Evolutionary conservation across 53 echinoderm and acorn worm genomes (phyloP).

Genomic region (Antedon mediterranea): DNA sequence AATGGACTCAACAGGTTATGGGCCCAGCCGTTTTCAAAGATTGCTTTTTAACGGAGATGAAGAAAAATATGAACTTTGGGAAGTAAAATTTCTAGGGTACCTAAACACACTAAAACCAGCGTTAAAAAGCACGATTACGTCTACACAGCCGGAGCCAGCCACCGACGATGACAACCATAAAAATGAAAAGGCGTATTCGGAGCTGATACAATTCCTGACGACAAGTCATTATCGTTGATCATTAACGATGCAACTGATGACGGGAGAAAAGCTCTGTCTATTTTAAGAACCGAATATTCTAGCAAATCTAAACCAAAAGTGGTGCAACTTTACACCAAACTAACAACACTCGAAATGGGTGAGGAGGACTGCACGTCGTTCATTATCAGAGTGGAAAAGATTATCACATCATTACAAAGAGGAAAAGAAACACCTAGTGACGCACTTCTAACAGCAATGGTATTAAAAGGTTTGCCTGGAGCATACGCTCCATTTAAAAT

Average conservation of each 20-base stretch:
- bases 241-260: constrained; percentile 3
- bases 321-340: not conserved
- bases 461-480: constrained; percentile 5
- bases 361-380: not conserved
- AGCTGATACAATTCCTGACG: constrained; percentile 6
- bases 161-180: not conserved
- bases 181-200: constrained; percentile 7
- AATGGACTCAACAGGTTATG: not conserved
- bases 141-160: not conserved
- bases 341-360: not conserved
- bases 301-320: constrained; percentile 1
- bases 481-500: not conserved
- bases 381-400: constrained; percentile 3
- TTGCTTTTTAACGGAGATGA: constrained; percentile 13
- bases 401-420: not conserved
- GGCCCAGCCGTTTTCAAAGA: constrained; percentile 6
- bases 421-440: not conserved
- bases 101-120: too few relatives aligned
- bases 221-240: not conserved
- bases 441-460: not conserved
- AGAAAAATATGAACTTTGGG: constrained; percentile 12
- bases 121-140: not conserved
- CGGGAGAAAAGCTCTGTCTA: not conserved
- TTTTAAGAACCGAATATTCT: constrained; percentile 3
- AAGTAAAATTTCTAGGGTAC: constrained; percentile 1